Evolutionary conservation across 2,888 invertebrate species (phyloP).

Genomic region (Eilema depressum): DNA sequence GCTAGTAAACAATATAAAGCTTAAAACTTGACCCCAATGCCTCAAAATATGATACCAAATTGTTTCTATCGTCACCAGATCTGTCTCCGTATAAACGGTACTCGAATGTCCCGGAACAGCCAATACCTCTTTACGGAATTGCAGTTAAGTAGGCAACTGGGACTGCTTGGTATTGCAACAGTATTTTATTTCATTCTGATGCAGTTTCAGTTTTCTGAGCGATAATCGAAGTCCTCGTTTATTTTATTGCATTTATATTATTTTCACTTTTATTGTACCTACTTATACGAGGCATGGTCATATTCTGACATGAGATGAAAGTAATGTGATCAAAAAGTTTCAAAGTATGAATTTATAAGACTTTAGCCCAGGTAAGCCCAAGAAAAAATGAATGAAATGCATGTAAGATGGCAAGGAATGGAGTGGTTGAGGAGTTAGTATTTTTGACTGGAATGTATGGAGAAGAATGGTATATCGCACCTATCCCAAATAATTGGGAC

Average conservation of each 20-base stretch:
- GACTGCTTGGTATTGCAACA: not conserved
- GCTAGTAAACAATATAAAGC: not conserved
- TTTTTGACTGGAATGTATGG: too few species aligned
- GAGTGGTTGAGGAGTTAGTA: too few species aligned
- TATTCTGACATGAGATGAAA: too few species aligned
- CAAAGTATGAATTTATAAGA: too few species aligned
- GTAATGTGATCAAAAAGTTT: too few species aligned
- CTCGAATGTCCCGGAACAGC: conserved; percentile 6
- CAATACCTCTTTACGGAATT: conserved; percentile 11
- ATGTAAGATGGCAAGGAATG: too few species aligned
- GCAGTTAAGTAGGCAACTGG: conserved; percentile 18
- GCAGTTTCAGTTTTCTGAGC: not conserved
- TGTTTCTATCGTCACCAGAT: not conserved
- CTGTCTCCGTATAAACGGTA: conserved; percentile 5
- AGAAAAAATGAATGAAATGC: too few species aligned
- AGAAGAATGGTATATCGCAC: too few species aligned
- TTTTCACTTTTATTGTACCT: not conserved
- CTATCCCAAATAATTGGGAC: too few species aligned
- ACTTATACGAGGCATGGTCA: too few species aligned
- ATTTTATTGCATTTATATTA: not conserved
- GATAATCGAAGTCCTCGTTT: not conserved
- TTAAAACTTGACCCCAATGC: not conserved
- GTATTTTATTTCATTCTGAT: not conserved
- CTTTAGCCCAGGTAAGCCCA: too few species aligned
- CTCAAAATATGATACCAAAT: not conserved